Conservation (phyloP, 2,113 vertebrate genomes). For the Leiothrix lutea region DNA sequence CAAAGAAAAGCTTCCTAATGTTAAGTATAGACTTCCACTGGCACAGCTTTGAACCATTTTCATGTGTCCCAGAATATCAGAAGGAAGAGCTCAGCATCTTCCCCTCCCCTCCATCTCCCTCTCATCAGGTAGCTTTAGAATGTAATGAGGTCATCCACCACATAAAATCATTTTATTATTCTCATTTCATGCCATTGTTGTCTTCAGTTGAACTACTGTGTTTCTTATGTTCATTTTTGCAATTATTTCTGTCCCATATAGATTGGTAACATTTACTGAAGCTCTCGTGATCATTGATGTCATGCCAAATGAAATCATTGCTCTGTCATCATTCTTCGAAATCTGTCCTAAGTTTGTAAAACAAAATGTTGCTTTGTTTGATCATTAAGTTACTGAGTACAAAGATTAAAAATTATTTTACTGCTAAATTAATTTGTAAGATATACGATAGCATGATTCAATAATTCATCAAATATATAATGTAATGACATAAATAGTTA, state of each 20-base stretch:
- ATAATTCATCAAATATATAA: background rate
- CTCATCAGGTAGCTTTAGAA: background rate
- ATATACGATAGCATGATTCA: background rate
- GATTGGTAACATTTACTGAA: background rate
- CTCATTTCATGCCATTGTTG: background rate
- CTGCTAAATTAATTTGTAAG: background rate
- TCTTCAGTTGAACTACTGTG: background rate
- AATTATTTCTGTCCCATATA: background rate
- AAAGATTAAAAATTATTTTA: background rate
- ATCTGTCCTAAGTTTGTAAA: background rate
- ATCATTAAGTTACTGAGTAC: background rate
- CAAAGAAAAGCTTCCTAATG: background rate
- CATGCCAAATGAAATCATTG: slow-evolving; percentile 35
- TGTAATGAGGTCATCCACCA: background rate
- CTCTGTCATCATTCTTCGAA: slow-evolving; percentile 24
- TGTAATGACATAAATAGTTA: background rate
- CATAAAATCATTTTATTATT: background rate
- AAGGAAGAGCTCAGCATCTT: background rate
- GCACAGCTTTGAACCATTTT: background rate
- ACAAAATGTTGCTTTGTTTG: background rate
- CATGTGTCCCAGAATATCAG: background rate
- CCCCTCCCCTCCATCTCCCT: background rate
- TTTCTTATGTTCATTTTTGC: background rate
- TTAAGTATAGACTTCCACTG: background rate
- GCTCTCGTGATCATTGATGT: background rate